These are phyloP conservation scores for Mirounga angustirostris DNA, from an alignment of 2,113 vertebrate species.

Conservation along the genomic window DNA sequence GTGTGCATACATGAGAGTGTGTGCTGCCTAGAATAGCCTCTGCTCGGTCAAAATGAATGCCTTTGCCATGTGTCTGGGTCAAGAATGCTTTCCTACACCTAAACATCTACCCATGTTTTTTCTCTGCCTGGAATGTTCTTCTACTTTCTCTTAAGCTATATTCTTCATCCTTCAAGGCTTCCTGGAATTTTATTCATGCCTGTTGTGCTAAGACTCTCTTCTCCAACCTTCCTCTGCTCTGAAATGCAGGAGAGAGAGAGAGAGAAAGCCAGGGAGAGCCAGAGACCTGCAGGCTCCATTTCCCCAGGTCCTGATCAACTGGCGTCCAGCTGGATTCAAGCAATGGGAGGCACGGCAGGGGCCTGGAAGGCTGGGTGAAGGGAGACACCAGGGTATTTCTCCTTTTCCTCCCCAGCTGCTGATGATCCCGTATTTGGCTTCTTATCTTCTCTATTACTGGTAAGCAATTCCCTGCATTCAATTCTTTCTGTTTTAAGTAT, in stretches of 20 bases:
- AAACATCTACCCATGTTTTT: background rate
- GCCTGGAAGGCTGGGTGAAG: background rate
- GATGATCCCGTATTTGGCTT: background rate
- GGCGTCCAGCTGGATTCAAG: background rate
- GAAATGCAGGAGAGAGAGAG: background rate
- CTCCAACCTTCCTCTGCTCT: background rate
- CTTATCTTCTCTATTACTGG: background rate
- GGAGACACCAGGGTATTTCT: background rate
- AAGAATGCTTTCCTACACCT: no score
- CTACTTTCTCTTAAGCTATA: background rate
- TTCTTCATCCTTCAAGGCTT: background rate
- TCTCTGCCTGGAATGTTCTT: background rate
- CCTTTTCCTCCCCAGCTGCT: background rate
- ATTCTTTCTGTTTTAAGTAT: background rate
- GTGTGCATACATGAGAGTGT: rapidly evolving
- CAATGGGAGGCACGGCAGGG: background rate
- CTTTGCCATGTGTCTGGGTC: background rate
- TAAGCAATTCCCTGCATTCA: background rate
- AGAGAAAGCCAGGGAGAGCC: background rate
- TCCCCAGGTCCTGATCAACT: background rate
- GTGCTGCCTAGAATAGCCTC: background rate
- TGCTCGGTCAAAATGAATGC: background rate
- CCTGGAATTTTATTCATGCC: background rate
- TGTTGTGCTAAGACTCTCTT: background rate
- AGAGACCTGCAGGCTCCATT: background rate